phyloP scores from a whole-genome alignment of 2,797 vertebrate genomes.

The Sardinella longiceps region DNA sequence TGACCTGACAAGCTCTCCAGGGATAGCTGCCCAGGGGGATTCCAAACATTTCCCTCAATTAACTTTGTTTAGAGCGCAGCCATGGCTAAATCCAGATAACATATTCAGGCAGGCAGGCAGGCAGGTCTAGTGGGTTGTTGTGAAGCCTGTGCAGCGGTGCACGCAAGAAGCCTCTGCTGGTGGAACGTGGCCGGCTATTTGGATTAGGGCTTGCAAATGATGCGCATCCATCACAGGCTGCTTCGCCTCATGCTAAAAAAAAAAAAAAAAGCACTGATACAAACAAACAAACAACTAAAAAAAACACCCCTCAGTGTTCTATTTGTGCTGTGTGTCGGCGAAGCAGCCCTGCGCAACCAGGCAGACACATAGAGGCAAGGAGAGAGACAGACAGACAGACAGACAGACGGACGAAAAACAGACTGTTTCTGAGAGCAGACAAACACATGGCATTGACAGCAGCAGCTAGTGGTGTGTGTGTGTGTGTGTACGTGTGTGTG shows the following conservation, averaged over 20 bases:
- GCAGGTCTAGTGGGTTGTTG: not conserved
- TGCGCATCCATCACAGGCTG: not conserved
- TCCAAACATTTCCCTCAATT: constrained; percentile 28
- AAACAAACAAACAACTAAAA: no score
- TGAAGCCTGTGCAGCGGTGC: not conserved
- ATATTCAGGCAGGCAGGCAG: constrained; percentile 3
- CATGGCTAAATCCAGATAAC: constrained; percentile 11
- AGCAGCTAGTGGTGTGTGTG: not conserved
- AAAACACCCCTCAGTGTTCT: not conserved
- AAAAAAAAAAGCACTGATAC: not conserved
- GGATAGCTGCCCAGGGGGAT: constrained; percentile 4
- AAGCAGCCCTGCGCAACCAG: not conserved
- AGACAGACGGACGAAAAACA: not conserved
- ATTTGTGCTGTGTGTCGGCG: not conserved
- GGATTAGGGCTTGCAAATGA: constrained; percentile 7
- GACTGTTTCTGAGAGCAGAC: not conserved
- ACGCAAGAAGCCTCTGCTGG: not conserved
- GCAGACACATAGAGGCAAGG: not conserved
- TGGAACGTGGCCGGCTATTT: not conserved
- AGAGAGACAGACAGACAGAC: not conserved
- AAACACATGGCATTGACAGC: constrained; percentile 6
- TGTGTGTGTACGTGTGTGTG: no score
- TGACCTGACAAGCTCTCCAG: constrained; percentile 11
- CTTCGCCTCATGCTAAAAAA: not conserved
- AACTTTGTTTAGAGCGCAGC: constrained; percentile 19